Evolutionary conservation across 2,888 invertebrate genomes (phyloP).

Genomic region (Villa cingulata): DNA sequence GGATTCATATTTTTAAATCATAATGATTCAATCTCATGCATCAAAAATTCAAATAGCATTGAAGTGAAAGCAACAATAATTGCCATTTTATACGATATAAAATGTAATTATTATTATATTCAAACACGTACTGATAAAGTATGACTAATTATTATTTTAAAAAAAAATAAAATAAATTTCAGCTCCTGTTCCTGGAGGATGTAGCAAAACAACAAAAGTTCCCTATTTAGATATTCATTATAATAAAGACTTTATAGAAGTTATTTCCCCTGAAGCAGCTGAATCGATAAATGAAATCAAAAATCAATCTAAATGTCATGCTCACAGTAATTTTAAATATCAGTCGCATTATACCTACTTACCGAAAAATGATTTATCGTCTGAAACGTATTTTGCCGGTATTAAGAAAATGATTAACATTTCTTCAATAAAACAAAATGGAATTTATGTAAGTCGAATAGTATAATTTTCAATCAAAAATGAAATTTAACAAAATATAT

Average conservation of each 20-base stretch:
- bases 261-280: conserved; percentile 2
- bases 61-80: background rate
- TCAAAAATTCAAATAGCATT: background rate
- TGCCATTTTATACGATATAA: background rate
- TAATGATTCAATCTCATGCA: background rate
- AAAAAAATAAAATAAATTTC: too few relatives aligned
- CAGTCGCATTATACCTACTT: background rate
- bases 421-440: background rate
- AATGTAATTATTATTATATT: background rate
- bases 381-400: conserved; percentile 4
- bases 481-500: background rate
- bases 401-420: conserved; percentile 3
- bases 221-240: background rate
- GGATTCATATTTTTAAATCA: background rate
- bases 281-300: background rate
- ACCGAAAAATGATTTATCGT: conserved; percentile 1
- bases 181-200: conserved; percentile 8
- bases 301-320: background rate
- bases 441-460: background rate
- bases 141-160: too few relatives aligned
- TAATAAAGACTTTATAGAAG: background rate
- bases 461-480: too few relatives aligned
- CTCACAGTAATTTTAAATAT: conserved; percentile 4
- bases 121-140: background rate
- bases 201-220: background rate